phyloP scores from a whole-genome alignment of 2,888 invertebrate species.

The Cosmia pyralina region DNA sequence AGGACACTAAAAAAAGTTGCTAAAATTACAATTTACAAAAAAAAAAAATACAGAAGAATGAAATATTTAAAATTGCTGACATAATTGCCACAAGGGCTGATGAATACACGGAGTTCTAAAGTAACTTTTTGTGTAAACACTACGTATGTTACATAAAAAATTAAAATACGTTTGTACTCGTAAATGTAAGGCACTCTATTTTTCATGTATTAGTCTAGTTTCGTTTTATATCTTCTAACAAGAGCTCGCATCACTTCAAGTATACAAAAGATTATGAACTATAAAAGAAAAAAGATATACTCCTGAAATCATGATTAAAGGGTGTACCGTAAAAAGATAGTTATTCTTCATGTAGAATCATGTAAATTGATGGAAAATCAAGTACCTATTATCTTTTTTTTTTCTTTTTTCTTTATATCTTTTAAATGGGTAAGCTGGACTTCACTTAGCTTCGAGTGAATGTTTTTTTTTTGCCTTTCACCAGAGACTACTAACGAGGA shows the following conservation, averaged over 20 bases:
- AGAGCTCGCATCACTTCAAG: constrained; percentile 9
- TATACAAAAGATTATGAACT: constrained; percentile 42
- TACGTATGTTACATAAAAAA: too few species aligned
- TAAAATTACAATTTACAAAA: too few species aligned
- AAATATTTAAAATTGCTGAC: too few species aligned
- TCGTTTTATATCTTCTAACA: constrained; percentile 16
- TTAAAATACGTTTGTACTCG: too few species aligned
- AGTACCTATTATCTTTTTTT: too few species aligned
- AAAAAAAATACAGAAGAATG: too few species aligned
- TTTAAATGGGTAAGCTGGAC: neutral
- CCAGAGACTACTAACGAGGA: neutral
- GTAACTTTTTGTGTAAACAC: too few species aligned
- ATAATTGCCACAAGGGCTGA: too few species aligned
- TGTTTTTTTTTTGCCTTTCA: neutral
- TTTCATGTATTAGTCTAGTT: neutral
- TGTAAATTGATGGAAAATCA: constrained; percentile 9
- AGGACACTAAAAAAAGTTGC: too few species aligned
- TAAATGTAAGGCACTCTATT: too few species aligned
- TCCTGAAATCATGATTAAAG: constrained; percentile 6
- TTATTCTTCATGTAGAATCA: constrained; percentile 14
- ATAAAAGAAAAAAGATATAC: constrained; percentile 42
- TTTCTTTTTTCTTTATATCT: neutral
- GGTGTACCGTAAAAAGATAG: constrained; percentile 17
- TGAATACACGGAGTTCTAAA: too few species aligned
- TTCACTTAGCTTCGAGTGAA: neutral